Evolutionary conservation across 2,113 vertebrate genomes (phyloP).

Genomic region (Serinus canaria): DNA sequence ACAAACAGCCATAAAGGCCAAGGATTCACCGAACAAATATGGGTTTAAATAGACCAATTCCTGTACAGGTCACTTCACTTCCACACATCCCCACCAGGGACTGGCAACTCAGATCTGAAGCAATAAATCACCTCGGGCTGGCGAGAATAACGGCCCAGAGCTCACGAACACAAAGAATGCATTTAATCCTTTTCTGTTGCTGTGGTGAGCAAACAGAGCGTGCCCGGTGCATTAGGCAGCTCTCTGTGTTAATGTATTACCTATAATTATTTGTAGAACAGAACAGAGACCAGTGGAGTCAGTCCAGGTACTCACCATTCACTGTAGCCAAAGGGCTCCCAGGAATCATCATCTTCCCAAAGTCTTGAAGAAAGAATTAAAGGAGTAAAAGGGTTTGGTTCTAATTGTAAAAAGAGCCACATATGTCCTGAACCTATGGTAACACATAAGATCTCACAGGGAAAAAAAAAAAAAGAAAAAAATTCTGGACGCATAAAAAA

Average conservation of each 20-base stretch:
- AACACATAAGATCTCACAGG: neutral
- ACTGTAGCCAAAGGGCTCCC: neutral
- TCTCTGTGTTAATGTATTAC: neutral
- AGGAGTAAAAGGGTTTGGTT: neutral
- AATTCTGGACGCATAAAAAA: neutral
- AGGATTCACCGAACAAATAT: neutral
- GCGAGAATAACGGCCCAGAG: neutral
- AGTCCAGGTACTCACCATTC: neutral
- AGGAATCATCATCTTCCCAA: neutral
- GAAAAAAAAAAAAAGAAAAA: neutral
- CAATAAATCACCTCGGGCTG: neutral
- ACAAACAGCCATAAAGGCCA: neutral
- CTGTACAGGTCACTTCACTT: neutral
- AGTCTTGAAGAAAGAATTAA: neutral
- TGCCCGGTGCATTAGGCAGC: neutral
- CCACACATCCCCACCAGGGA: neutral
- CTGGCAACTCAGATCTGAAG: neutral
- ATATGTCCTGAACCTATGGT: neutral
- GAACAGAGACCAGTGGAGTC: neutral
- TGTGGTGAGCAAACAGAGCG: neutral
- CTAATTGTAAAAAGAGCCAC: neutral
- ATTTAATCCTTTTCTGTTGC: slow-evolving; percentile 19
- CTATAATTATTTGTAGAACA: neutral
- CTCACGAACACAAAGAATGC: neutral
- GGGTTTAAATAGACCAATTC: neutral